phyloP scores from a whole-genome alignment of 2,113 vertebrate genomes.

The Emydura subglobosa region DNA sequence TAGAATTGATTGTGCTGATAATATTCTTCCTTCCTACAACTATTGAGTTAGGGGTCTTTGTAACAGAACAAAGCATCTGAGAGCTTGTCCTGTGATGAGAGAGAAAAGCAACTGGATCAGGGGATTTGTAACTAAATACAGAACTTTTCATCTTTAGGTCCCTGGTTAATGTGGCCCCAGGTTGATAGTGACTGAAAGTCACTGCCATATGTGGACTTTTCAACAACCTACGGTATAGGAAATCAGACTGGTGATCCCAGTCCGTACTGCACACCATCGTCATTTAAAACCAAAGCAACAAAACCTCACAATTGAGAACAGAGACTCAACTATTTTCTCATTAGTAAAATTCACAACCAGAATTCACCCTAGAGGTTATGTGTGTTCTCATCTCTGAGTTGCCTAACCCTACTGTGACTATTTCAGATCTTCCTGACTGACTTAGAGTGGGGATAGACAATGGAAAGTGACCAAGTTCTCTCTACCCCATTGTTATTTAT shows the following conservation, averaged over 20 bases:
- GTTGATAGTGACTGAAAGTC: background rate
- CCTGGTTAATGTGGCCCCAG: background rate
- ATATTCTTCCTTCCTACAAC: background rate
- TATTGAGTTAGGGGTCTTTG: background rate
- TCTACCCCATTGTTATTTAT: background rate
- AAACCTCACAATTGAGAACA: background rate
- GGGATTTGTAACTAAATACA: background rate
- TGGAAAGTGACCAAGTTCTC: background rate
- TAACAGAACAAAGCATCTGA: background rate
- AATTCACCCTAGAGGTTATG: background rate
- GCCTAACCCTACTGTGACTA: accelerated
- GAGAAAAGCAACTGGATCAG: background rate
- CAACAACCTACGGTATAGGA: background rate
- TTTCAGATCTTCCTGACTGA: background rate
- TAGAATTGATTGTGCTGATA: background rate
- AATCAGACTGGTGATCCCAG: background rate
- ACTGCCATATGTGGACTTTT: background rate
- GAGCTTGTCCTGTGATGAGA: background rate
- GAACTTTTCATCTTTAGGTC: background rate
- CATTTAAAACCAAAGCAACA: background rate
- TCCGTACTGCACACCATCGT: background rate
- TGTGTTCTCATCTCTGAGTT: background rate
- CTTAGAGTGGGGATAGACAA: background rate
- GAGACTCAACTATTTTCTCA: background rate
- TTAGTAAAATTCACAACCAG: background rate